Evolutionary conservation across 2,888 invertebrate species (phyloP).

Genomic region (Sepioteuthis lessoniana): DNA sequence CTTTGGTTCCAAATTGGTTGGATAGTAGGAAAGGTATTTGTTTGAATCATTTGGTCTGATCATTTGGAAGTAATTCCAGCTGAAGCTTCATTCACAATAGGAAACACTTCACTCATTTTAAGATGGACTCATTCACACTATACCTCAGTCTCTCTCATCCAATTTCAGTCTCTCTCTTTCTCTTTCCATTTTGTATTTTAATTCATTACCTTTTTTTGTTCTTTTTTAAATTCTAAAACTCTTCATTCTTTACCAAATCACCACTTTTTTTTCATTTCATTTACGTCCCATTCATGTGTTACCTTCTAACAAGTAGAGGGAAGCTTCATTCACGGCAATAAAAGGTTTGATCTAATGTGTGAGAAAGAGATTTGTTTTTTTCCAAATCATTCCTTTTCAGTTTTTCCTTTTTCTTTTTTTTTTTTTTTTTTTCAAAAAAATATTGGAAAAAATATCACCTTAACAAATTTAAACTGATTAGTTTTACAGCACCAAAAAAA

Average conservation of each 20-base stretch:
- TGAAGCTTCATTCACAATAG: not conserved
- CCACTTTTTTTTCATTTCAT: not conserved
- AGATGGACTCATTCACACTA: no score
- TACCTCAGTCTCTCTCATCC: no score
- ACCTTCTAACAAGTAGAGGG: not conserved
- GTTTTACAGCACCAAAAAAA: not conserved
- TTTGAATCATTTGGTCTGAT: conserved; percentile 19
- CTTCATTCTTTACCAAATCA: conserved; percentile 3
- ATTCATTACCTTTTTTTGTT: no score
- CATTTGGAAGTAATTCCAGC: not conserved
- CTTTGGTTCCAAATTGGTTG: not conserved
- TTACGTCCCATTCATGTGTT: not conserved
- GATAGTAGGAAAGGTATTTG: not conserved
- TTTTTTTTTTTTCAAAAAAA: not conserved
- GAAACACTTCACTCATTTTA: not conserved
- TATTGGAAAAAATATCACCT: not conserved
- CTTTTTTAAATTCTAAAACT: no score
- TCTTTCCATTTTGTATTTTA: no score
- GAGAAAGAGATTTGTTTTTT: no score
- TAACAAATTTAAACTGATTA: conserved; percentile 20
- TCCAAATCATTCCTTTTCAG: no score
- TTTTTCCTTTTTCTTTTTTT: not conserved
- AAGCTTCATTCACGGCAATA: not conserved
- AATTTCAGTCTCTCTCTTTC: no score
- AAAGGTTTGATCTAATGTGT: not conserved